Percentiles rank a stretch among this genome's conserved stretches.
Conservation (phyloP, 2,888 invertebrate species). For the Polydrusus tereticollis region DNA sequence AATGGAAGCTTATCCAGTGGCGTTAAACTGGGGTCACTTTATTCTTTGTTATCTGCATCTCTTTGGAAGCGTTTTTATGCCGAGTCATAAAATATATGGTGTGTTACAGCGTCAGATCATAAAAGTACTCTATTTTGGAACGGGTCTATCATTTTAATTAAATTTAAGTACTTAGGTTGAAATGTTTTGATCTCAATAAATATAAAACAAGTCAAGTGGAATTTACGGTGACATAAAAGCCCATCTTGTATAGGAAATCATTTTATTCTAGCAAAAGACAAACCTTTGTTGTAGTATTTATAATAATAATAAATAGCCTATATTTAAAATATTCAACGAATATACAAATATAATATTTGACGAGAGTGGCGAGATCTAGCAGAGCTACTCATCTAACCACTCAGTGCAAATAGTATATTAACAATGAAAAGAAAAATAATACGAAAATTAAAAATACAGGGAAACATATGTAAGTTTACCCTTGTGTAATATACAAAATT, state of each 20-base stretch:
- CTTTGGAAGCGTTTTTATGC: slow-evolving; percentile 32
- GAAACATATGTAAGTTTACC: no score
- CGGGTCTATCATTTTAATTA: slow-evolving; percentile 43
- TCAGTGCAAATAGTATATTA: no score
- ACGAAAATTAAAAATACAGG: no score
- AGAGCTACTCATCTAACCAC: no score
- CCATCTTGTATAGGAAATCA: slow-evolving; percentile 18
- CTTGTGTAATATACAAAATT: no score
- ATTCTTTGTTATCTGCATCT: slow-evolving; percentile 45
- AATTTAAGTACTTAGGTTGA: slow-evolving; percentile 42
- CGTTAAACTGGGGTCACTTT: slow-evolving; percentile 42
- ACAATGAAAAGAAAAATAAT: no score
- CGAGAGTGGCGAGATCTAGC: no score
- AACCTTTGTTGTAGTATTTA: background rate
- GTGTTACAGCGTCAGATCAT: slow-evolving; percentile 39
- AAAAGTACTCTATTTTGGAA: slow-evolving; percentile 33
- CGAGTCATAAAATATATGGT: slow-evolving; percentile 40
- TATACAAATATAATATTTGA: no score
- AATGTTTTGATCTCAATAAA: slow-evolving; percentile 34
- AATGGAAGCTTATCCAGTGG: slow-evolving; percentile 45
- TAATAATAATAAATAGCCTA: no score
- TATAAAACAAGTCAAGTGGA: slow-evolving; percentile 17
- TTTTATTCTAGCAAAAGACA: background rate
- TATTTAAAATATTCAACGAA: no score
- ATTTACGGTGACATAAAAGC: slow-evolving; percentile 33